A percentile compares a stretch with the other conserved stretches of the same genome.
These are phyloP conservation scores for Amphipyra berbera DNA, from an alignment of 2,888 invertebrate species.

Conservation along the genomic window DNA sequence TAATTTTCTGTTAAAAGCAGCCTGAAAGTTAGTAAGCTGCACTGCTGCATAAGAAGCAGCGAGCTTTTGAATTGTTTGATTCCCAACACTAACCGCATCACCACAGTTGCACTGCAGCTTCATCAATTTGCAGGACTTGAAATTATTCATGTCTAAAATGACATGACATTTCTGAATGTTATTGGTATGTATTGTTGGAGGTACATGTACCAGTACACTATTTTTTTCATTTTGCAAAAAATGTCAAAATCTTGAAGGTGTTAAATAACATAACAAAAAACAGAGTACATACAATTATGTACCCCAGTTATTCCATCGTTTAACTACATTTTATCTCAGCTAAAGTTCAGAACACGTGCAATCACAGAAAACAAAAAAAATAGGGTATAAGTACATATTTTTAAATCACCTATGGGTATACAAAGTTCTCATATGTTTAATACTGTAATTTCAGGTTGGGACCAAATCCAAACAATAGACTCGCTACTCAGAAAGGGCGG, in stretches of 20 bases:
- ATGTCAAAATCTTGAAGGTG: not conserved
- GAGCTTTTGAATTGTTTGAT: slow-evolving; percentile 35
- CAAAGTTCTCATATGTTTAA: slow-evolving; percentile 8
- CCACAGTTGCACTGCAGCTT: slow-evolving; percentile 22
- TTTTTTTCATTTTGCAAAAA: slow-evolving; percentile 18
- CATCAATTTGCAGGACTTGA: slow-evolving; percentile 23
- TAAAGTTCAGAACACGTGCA: not conserved
- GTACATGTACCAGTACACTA: slow-evolving; percentile 36
- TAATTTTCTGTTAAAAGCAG: slow-evolving; percentile 52
- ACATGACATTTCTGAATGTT: slow-evolving; percentile 17
- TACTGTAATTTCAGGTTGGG: slow-evolving; percentile 95
- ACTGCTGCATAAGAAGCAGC: slow-evolving; percentile 23
- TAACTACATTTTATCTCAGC: slow-evolving; percentile 1
- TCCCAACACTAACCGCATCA: slow-evolving; percentile 23
- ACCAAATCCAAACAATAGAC: slow-evolving; percentile 99
- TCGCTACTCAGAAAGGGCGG: slow-evolving; percentile 99
- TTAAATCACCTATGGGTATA: not conserved
- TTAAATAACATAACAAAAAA: not conserved
- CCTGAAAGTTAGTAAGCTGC: slow-evolving; percentile 48
- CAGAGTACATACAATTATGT: not conserved
- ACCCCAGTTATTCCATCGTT: not conserved
- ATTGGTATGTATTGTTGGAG: slow-evolving; percentile 40
- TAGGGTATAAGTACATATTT: slow-evolving; percentile 32
- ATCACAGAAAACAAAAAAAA: slow-evolving; percentile 16
- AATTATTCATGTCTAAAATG: slow-evolving; percentile 13